These are phyloP conservation scores for Drosophila funebris DNA, from an alignment of 1,140 invertebrate species.

Conservation along the genomic window DNA sequence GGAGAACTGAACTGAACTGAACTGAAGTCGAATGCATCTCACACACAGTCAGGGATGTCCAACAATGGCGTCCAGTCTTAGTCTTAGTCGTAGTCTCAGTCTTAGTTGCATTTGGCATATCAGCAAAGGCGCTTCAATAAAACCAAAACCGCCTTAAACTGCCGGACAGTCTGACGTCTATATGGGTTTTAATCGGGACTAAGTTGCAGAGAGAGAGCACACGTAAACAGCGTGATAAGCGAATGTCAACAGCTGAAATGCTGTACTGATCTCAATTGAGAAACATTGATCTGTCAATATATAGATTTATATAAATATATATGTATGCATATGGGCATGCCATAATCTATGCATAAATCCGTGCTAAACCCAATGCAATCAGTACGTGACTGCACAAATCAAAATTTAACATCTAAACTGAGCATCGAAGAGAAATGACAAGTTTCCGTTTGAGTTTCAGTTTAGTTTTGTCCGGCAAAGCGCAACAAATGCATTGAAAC, in stretches of 20 bases:
- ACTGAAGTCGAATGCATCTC: neutral
- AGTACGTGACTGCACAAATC: slow-evolving; percentile 43
- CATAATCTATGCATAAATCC: slow-evolving; percentile 2
- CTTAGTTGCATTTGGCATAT: slow-evolving; percentile 62
- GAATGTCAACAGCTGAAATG: slow-evolving; percentile 16
- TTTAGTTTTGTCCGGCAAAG: slow-evolving; percentile 62
- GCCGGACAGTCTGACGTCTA: neutral
- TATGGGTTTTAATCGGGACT: neutral
- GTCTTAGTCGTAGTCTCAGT: too few relatives aligned
- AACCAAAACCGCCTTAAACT: slow-evolving; percentile 34
- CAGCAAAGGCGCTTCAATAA: slow-evolving; percentile 12
- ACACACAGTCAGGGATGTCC: too few relatives aligned
- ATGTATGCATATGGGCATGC: neutral
- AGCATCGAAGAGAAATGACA: neutral
- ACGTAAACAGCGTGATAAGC: slow-evolving; percentile 64
- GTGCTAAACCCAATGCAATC: neutral
- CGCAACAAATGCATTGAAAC: slow-evolving; percentile 24
- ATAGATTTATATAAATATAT: neutral
- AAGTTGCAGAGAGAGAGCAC: slow-evolving; percentile 9
- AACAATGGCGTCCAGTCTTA: too few relatives aligned
- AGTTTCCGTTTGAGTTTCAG: slow-evolving; percentile 51
- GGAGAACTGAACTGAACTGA: neutral
- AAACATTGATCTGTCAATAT: neutral
- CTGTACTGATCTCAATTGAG: neutral
- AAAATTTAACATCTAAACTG: slow-evolving; percentile 18